These are phyloP conservation scores for Capitulum mitella DNA, from an alignment of 2,888 invertebrate species.

Conservation along the genomic window DNA sequence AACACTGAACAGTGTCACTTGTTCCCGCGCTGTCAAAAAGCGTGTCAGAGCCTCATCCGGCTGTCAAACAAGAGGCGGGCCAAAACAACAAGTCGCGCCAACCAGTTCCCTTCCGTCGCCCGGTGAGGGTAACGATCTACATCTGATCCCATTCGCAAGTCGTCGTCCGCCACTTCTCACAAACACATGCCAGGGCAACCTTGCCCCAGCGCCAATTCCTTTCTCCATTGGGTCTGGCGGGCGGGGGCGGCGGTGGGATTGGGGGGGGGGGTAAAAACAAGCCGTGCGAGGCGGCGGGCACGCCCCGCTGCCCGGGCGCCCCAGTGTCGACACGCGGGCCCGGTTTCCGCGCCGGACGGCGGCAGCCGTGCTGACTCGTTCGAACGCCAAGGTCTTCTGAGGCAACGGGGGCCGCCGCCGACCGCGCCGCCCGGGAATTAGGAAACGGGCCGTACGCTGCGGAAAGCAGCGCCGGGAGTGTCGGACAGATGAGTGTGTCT, in stretches of 20 bases:
- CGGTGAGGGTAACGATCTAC: not conserved
- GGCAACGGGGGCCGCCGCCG: constrained; percentile 1
- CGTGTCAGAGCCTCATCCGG: too few species aligned
- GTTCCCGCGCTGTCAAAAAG: too few species aligned
- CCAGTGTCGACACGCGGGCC: not conserved
- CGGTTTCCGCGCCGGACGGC: not conserved
- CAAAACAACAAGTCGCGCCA: not conserved
- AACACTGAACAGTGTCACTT: too few species aligned
- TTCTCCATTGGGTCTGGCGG: not conserved
- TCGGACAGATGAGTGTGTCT: too few species aligned
- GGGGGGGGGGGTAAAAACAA: not conserved
- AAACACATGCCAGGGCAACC: not conserved
- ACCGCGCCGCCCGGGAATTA: not conserved
- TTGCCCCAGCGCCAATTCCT: not conserved
- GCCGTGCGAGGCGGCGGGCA: not conserved
- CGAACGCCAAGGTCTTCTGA: not conserved
- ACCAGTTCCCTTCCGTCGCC: not conserved
- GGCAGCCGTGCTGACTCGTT: too few species aligned
- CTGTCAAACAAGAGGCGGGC: too few species aligned
- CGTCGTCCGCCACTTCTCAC: too few species aligned
- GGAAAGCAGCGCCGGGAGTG: too few species aligned
- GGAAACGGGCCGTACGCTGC: too few species aligned
- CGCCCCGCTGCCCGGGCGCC: not conserved
- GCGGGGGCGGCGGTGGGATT: too few species aligned
- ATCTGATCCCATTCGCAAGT: not conserved